phyloP scores from a whole-genome alignment of 2,113 vertebrate genomes.

The Macrotus californicus region DNA sequence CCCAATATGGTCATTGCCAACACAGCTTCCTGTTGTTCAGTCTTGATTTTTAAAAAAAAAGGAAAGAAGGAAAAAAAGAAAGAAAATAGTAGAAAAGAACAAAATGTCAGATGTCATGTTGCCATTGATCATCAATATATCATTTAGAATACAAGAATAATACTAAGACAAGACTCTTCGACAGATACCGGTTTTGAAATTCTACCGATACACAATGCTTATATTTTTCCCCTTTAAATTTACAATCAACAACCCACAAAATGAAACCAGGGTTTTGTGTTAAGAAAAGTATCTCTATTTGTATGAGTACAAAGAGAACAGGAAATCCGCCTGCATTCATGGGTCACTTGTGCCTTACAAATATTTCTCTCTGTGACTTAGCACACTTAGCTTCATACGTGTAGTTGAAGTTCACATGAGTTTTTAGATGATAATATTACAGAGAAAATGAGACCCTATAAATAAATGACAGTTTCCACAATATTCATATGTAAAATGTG shows the following conservation, averaged over 20 bases:
- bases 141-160: constrained; percentile 35
- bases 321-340: not conserved
- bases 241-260: constrained; percentile 27
- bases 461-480: not conserved
- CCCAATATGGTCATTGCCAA: constrained; percentile 74
- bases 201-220: accelerated
- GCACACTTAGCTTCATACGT: not conserved
- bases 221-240: constrained; percentile 2
- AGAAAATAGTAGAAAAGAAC: constrained; percentile 46
- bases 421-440: not conserved
- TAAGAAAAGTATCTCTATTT: not conserved
- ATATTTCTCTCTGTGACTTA: constrained; percentile 14
- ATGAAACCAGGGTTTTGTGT: not conserved
- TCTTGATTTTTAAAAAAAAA: constrained; percentile 73
- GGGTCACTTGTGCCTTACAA: constrained; percentile 2
- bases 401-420: not conserved
- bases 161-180: not conserved
- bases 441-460: not conserved
- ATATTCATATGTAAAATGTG: not conserved
- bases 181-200: not conserved
- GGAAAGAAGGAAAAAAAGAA: constrained; percentile 23
- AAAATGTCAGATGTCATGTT: constrained; percentile 69
- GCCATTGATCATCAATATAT: constrained; percentile 63
- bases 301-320: constrained; percentile 14
- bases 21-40: constrained; percentile 78